Evolutionary conservation across 2,113 vertebrate genomes (phyloP).

Genomic region (Cyprinodon variegatus): DNA sequence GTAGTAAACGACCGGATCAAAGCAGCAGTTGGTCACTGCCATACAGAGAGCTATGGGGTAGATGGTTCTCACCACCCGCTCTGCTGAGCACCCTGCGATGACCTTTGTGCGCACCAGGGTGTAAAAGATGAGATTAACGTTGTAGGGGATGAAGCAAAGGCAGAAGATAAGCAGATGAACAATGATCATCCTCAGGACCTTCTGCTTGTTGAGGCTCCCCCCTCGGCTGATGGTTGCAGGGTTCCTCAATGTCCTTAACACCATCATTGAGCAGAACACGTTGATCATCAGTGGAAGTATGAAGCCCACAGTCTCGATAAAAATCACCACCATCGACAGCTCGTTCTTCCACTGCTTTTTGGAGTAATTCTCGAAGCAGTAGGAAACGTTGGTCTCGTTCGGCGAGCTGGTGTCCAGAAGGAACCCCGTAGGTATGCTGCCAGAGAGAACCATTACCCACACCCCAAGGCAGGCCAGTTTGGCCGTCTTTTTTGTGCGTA

Average conservation of each 20-base stretch:
- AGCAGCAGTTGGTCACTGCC: constrained; percentile 96
- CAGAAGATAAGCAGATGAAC: constrained; percentile 95
- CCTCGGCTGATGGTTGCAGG: constrained; percentile 86
- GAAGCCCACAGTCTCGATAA: constrained; percentile 96
- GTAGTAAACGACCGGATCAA: constrained; percentile 97
- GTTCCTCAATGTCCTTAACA: constrained; percentile 87
- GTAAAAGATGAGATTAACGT: constrained; percentile 93
- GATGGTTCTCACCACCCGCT: constrained; percentile 88
- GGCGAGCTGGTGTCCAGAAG: constrained; percentile 81
- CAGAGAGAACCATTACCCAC: constrained; percentile 90
- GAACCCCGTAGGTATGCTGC: constrained; percentile 88
- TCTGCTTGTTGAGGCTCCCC: constrained; percentile 88
- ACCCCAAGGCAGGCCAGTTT: constrained; percentile 86
- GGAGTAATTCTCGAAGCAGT: constrained; percentile 96
- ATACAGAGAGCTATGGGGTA: constrained; percentile 95
- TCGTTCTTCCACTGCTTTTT: constrained; percentile 89
- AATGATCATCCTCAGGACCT: constrained; percentile 93
- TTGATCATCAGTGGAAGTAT: constrained; percentile 92
- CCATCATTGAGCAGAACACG: constrained; percentile 90
- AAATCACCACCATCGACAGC: constrained; percentile 93
- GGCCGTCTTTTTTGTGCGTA: constrained; percentile 91
- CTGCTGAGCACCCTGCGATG: constrained; percentile 84
- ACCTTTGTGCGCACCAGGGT: constrained; percentile 90
- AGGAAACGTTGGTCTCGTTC: constrained; percentile 54
- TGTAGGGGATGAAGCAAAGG: constrained; percentile 97